phyloP scores from a whole-genome alignment of 2,888 invertebrate species.

The Melipona bicolor region DNA sequence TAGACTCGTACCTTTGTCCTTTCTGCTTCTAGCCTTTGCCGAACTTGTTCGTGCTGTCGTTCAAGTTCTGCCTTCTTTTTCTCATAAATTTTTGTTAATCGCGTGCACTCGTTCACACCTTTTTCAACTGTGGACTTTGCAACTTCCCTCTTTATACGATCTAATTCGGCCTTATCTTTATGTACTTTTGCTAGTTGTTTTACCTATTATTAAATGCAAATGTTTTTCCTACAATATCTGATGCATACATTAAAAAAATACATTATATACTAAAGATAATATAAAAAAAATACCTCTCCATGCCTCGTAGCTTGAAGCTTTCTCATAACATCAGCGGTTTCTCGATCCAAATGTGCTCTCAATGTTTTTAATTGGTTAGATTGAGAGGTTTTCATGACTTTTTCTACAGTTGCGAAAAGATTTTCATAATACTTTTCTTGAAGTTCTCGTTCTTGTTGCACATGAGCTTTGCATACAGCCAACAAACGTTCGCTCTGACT shows the following conservation, averaged over 20 bases:
- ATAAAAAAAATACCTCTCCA: slow-evolving; percentile 87
- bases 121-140: slow-evolving; percentile 92
- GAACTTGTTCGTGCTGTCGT: slow-evolving; percentile 91
- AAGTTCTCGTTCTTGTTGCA: slow-evolving; percentile 90
- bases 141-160: slow-evolving; percentile 94
- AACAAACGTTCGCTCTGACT: slow-evolving; percentile 88
- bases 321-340: slow-evolving; percentile 91
- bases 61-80: slow-evolving; percentile 91
- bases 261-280: not conserved
- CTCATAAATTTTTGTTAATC: slow-evolving; percentile 91
- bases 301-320: slow-evolving; percentile 92
- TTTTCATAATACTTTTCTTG: slow-evolving; percentile 94
- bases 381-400: slow-evolving; percentile 92
- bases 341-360: slow-evolving; percentile 89
- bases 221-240: not conserved
- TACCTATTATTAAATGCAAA: slow-evolving; percentile 84
- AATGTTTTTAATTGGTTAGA: slow-evolving; percentile 92
- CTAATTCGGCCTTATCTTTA: slow-evolving; percentile 95
- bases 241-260: not conserved
- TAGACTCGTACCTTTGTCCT: slow-evolving; percentile 86
- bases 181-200: slow-evolving; percentile 94
- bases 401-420: slow-evolving; percentile 91
- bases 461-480: slow-evolving; percentile 88
- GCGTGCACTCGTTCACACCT: slow-evolving; percentile 95
- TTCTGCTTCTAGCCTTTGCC: slow-evolving; percentile 88